Evolutionary conservation across 2,113 vertebrate species (phyloP), one percentile per base, ranked within the genome.

Genomic region (Prinia subflava): DNA sequence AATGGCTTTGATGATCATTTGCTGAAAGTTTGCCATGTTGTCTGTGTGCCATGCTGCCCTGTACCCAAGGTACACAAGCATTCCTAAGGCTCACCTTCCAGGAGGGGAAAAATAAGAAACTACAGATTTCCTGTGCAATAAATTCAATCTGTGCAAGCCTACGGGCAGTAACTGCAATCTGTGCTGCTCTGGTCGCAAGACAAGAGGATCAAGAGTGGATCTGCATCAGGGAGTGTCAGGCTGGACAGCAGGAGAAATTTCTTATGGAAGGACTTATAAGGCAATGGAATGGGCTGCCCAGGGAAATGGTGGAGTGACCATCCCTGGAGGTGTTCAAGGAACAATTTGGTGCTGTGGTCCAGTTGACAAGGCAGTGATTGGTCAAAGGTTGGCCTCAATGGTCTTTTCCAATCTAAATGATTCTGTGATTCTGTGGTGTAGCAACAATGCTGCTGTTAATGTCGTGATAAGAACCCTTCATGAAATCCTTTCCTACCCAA

Each of bases 1-100:
- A 89, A 89, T 88, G 90, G 65, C 23, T 94, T 69, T 87, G 88
- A 94, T 92, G 88, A 96, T 89, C 30, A 68, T 69, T 92, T 93
- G 83, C 64, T 95, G 96, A 95, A 96, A 95, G 49, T 71, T 93
- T 94, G 75, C 53, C 69, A 57, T 2, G 1, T 57, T 81, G 65
- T 41, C 76, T 63, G 31, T 64, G 44, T 77, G 57, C 31, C 53
- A 42, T 25, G 15, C 22, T 75, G 52, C 63, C 56, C 31, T 56
- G 71, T 42, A 67, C 22, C 62, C 22, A 65, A 52, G 30, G 30
- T 57, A 27, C 47, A 88, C 37, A 63, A 63, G 24, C 27, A 44
- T 75, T 89, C 93, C 78, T 71, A 42, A 68, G 31, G 13, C 35
- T 92, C 13, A 44, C 16, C 30, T 79, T 81, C 55, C 62, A 83